phyloP scores from a whole-genome alignment of 1,140 invertebrate species.

The Drosophila lowei region DNA sequence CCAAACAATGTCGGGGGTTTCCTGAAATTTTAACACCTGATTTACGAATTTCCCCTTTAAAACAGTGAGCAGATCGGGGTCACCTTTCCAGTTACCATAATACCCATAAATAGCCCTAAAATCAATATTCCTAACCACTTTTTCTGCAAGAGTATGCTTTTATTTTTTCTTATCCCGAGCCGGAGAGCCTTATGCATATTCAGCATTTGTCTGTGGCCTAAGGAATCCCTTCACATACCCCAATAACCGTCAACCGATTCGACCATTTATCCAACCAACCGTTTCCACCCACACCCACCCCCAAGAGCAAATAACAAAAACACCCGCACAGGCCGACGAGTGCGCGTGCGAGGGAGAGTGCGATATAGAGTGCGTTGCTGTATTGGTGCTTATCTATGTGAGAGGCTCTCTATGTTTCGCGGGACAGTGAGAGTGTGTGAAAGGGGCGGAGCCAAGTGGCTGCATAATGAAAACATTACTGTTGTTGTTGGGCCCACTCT shows the following conservation, averaged over 20 bases:
- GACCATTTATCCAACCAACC: conserved; percentile 32
- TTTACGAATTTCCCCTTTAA: too few relatives aligned
- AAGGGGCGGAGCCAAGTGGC: conserved; percentile 39
- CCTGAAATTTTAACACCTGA: too few relatives aligned
- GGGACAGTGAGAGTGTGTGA: conserved; percentile 23
- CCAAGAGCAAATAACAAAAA: conserved; percentile 17
- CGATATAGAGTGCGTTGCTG: conserved; percentile 12
- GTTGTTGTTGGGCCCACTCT: not conserved
- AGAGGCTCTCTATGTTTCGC: conserved; percentile 14
- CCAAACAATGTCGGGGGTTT: too few relatives aligned
- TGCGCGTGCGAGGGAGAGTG: not conserved
- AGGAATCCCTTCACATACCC: conserved; percentile 7
- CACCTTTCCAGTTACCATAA: too few relatives aligned
- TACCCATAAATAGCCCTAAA: too few relatives aligned
- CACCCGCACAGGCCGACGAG: conserved; percentile 9
- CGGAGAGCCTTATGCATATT: too few relatives aligned
- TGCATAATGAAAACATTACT: conserved; percentile 23
- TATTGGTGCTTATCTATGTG: conserved; percentile 80
- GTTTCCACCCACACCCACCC: conserved; percentile 39
- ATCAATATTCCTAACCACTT: too few relatives aligned
- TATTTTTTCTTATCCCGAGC: too few relatives aligned
- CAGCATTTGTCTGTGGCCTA: not conserved
- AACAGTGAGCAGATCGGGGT: too few relatives aligned
- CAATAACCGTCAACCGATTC: conserved; percentile 23
- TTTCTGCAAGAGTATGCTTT: too few relatives aligned